Base-by-base conservation (phyloP, 2,888 invertebrate species). In the Chloromyia formosa region DNA sequence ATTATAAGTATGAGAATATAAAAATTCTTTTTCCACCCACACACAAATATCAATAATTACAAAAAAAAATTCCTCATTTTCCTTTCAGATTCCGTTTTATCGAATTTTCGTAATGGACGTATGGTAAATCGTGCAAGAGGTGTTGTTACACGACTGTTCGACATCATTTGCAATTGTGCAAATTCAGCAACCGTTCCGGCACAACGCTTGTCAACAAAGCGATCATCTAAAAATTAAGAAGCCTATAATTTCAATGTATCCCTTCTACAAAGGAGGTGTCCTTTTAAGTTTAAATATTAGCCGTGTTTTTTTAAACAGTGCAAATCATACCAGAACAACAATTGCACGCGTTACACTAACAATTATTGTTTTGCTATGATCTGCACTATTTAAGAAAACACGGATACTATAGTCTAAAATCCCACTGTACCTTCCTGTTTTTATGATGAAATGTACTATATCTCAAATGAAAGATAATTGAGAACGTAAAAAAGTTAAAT, bases 121-220 rank as follows among this genome's bases (percentile, higher is more conserved):
- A 84, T 90, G 75, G 89, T 89, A 1, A 85, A 85, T 78, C 86
- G 89, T 20, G 90, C 90, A 35, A 86, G 89, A 53, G 89, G 89
- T 53, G 88, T 90, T 80, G 88, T 90, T 12, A 85, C 89, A 69
- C 87, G 89, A 76, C 86, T 90, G 82, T 90, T 90, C 79, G 89
- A 90, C 82, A 89, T 89, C 5, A 87, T 90, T 62, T 90, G 90
- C 84, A 89, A 90, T 84, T 90, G 90, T 80, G 90, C 90, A 75
- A 89, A 89, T 80, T 88, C 89, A 20, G 88, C 86, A 3, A 84
- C 89, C 5, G 86, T 87, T 14, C 88, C 89, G 56, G 89, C 89
- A 1, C 81, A 82, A 53, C 82, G 84, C 14, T 81, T 84, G 75
- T 82, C 84, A 68, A 82, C 82, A 74, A 83, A 82, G 77, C 79